Percentiles rank a stretch among this genome's conserved stretches.
Conservation (phyloP, 2,888 invertebrate genomes). For the Drosophila anomelani region DNA sequence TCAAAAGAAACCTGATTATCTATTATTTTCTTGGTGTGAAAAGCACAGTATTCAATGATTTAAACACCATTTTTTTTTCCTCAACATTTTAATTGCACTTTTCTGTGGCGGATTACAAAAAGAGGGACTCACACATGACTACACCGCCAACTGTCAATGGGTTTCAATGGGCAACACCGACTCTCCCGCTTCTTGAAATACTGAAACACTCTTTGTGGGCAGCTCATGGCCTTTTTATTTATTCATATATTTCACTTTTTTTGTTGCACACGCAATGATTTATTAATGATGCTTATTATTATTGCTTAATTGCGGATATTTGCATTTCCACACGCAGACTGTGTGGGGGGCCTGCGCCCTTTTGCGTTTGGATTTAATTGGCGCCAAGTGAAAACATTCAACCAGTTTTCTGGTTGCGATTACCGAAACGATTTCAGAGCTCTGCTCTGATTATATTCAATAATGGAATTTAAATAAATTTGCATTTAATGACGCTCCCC, state of each 20-base stretch:
- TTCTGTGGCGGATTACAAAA: constrained; percentile 46
- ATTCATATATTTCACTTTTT: constrained; percentile 43
- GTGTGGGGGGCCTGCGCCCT: background rate
- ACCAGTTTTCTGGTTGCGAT: constrained; percentile 40
- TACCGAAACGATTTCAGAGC: constrained; percentile 39
- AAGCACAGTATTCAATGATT: background rate
- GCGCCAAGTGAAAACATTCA: constrained; percentile 48
- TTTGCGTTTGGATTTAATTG: constrained; percentile 49
- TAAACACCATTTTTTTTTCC: constrained; percentile 28
- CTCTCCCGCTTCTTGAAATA: constrained; percentile 30
- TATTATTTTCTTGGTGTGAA: constrained; percentile 1
- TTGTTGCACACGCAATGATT: constrained; percentile 60
- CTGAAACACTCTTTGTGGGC: constrained; percentile 57
- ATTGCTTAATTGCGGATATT: constrained; percentile 78
- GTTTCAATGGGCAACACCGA: constrained; percentile 25
- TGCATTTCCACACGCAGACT: constrained; percentile 46
- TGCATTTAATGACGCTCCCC: constrained; percentile 42
- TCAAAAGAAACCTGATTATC: no score
- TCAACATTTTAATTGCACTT: constrained; percentile 65
- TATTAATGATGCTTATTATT: constrained; percentile 81
- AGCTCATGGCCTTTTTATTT: constrained; percentile 35
- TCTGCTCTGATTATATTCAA: constrained; percentile 47
- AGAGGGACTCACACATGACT: constrained; percentile 13
- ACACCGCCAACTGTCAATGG: constrained; percentile 31
- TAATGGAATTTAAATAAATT: constrained; percentile 55